A percentile compares a stretch with the other conserved stretches of the same genome.
Conservation (phyloP, 2,888 invertebrate genomes). For the Ectemnius cavifrons region DNA sequence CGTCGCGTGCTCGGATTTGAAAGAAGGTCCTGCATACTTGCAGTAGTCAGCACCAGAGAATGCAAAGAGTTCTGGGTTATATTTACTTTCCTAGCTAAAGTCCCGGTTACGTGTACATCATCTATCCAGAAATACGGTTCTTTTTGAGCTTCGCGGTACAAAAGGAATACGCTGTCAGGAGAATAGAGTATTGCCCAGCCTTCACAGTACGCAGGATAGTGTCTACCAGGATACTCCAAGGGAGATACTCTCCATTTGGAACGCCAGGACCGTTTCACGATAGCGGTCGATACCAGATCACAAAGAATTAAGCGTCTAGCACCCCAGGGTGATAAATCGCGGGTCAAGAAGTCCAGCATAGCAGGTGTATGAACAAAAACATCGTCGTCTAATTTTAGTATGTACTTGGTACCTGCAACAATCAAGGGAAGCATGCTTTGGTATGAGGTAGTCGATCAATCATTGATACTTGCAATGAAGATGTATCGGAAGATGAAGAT, state of each 20-base stretch:
- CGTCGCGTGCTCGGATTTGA: conserved; percentile 65
- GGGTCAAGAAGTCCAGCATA: conserved; percentile 78
- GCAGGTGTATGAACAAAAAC: conserved; percentile 78
- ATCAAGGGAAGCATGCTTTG: neutral
- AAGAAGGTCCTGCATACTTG: conserved; percentile 69
- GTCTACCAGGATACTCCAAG: conserved; percentile 82
- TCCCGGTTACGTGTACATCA: conserved; percentile 89
- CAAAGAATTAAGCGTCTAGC: conserved; percentile 84
- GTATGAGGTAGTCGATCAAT: too few species aligned
- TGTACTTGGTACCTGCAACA: conserved; percentile 75
- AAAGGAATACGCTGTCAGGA: conserved; percentile 81
- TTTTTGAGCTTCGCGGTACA: conserved; percentile 82
- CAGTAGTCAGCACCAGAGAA: conserved; percentile 75
- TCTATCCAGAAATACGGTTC: conserved; percentile 90
- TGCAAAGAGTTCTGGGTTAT: conserved; percentile 80
- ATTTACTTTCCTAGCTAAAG: conserved; percentile 80
- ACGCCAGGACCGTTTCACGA: conserved; percentile 82
- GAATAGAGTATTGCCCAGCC: conserved; percentile 86
- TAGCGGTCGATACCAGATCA: conserved; percentile 78
- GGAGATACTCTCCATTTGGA: conserved; percentile 89
- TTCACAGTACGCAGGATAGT: conserved; percentile 88
- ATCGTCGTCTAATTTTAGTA: conserved; percentile 79
- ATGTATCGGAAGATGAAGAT: too few species aligned
- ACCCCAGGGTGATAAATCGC: conserved; percentile 82
- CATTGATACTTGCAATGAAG: too few species aligned